Conservation (phyloP, 2,113 vertebrate genomes). For the Perognathus longimembris region DNA sequence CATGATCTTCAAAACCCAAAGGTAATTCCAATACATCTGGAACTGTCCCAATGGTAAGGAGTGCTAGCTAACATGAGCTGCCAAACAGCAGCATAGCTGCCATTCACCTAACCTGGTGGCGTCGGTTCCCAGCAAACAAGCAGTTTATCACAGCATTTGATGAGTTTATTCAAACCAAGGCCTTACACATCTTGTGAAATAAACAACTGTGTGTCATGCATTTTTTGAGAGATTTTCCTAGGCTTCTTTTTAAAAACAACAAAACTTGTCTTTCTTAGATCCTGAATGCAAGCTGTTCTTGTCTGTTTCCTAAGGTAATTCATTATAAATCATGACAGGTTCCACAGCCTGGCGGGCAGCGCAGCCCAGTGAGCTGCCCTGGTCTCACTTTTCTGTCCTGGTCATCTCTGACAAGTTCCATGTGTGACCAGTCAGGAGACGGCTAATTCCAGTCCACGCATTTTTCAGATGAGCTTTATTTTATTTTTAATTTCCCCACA, state of each 20-base stretch:
- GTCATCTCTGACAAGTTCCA: slow-evolving; percentile 80
- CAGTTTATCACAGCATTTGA: background rate
- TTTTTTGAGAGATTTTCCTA: slow-evolving; percentile 32
- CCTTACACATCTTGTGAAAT: slow-evolving; percentile 12
- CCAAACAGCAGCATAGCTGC: too few relatives aligned
- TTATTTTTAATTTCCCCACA: slow-evolving; percentile 85
- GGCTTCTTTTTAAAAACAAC: slow-evolving; percentile 48
- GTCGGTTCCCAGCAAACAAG: background rate
- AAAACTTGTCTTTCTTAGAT: slow-evolving; percentile 68
- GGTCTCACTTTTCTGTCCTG: slow-evolving; percentile 81
- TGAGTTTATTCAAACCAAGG: slow-evolving; percentile 29
- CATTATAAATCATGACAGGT: slow-evolving; percentile 80
- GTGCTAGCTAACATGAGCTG: background rate
- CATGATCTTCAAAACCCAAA: slow-evolving; percentile 25
- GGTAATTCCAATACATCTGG: background rate
- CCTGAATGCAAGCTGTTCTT: slow-evolving; percentile 54
- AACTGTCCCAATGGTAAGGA: background rate
- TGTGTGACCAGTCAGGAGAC: slow-evolving; percentile 82
- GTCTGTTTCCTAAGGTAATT: slow-evolving; percentile 81
- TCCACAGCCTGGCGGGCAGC: slow-evolving; percentile 68
- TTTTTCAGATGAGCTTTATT: slow-evolving; percentile 83
- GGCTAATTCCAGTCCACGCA: slow-evolving; percentile 81
- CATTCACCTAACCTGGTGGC: background rate
- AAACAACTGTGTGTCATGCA: slow-evolving; percentile 35
- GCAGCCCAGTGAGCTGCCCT: slow-evolving; percentile 53